Conservation (phyloP, 2,113 vertebrate genomes). For the Erythrocercus mccallii region DNA sequence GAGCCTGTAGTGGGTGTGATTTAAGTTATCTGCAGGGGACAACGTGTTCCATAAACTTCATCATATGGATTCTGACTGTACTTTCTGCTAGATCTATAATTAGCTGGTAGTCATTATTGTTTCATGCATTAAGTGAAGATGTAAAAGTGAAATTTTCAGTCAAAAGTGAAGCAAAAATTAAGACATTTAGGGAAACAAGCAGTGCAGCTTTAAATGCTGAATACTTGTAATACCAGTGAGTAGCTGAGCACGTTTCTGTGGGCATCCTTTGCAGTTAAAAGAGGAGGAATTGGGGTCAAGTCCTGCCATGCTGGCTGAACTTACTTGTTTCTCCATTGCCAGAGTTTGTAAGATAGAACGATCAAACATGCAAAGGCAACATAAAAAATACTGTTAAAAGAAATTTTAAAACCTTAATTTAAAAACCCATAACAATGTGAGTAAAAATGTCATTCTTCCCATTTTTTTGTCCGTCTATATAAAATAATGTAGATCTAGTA, state of each 20-base stretch:
- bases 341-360: background rate
- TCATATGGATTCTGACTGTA: slow-evolving; percentile 1
- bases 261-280: background rate
- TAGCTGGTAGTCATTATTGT: slow-evolving; percentile 8
- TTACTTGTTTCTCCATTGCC: background rate
- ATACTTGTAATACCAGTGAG: background rate
- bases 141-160: background rate
- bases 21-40: slow-evolving; percentile 62
- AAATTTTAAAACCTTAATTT: background rate
- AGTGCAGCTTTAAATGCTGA: background rate
- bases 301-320: background rate
- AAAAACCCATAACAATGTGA: background rate
- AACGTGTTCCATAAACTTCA: slow-evolving; percentile 51
- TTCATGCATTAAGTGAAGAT: background rate
- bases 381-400: background rate
- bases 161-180: background rate
- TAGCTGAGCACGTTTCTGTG: background rate
- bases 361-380: background rate
- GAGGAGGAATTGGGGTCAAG: background rate
- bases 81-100: slow-evolving; percentile 28
- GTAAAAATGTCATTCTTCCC: background rate
- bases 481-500: background rate
- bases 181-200: background rate
- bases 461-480: background rate
- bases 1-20: slow-evolving; percentile 63